A percentile compares a stretch with the other conserved stretches of the same genome.
phyloP scores from a whole-genome alignment of 2,113 vertebrate species.

The Tautogolabrus adspersus region DNA sequence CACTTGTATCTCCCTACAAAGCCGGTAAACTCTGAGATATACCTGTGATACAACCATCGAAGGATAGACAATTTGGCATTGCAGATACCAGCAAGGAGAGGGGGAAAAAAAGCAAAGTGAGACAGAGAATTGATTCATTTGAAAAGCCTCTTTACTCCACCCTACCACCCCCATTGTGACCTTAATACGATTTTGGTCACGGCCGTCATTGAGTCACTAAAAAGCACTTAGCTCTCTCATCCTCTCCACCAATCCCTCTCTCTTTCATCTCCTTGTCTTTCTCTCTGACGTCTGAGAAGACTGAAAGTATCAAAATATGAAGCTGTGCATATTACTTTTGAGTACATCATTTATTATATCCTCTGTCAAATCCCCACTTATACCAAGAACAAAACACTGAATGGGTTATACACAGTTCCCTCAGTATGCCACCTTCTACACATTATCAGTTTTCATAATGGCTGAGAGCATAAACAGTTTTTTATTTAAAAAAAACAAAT shows the following conservation, averaged over 20 bases:
- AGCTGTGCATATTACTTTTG: background rate
- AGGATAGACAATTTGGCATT: background rate
- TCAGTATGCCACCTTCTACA: background rate
- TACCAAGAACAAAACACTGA: background rate
- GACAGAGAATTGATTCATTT: slow-evolving; percentile 71
- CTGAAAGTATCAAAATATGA: background rate
- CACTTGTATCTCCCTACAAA: slow-evolving; percentile 16
- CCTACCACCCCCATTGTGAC: slow-evolving; percentile 70
- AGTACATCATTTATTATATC: background rate
- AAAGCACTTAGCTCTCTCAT: slow-evolving; percentile 67
- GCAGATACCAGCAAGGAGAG: background rate
- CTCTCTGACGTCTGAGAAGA: slow-evolving; percentile 3
- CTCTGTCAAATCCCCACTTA: background rate
- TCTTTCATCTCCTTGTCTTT: slow-evolving; percentile 11
- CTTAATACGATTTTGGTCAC: slow-evolving; percentile 73
- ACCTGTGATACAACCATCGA: background rate
- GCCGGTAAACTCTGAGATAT: background rate
- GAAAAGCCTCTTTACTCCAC: slow-evolving; percentile 66
- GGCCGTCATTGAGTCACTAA: slow-evolving; percentile 69
- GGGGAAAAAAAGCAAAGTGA: slow-evolving; percentile 11
- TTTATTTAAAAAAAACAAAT: background rate
- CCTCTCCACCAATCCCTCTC: slow-evolving; percentile 38
- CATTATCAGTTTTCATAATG: background rate
- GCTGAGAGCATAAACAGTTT: too few relatives aligned
- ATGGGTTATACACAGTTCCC: background rate